These are phyloP conservation scores for Ornithoptera priamus DNA, from an alignment of 2,888 invertebrate species.

Conservation along the genomic window DNA sequence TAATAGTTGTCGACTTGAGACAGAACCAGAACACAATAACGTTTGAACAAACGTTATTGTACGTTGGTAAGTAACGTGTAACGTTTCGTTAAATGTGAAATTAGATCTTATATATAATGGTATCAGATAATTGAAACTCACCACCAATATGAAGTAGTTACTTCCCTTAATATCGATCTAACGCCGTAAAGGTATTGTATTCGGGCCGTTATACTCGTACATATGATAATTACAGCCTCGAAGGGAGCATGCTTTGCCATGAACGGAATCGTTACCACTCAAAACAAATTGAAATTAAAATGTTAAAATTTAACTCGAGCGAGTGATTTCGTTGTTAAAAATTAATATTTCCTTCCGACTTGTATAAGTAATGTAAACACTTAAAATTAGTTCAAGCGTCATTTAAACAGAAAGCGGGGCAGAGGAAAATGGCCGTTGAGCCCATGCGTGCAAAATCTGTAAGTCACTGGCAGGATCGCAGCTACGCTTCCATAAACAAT, in stretches of 20 bases:
- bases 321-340: too few species aligned
- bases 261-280: neutral
- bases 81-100: too few species aligned
- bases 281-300: neutral
- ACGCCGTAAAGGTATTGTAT: too few species aligned
- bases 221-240: neutral
- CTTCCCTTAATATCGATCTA: too few species aligned
- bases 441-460: constrained; percentile 58
- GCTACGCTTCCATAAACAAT: constrained; percentile 74
- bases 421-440: constrained; percentile 52
- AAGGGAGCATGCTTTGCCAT: neutral
- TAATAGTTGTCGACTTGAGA: too few species aligned
- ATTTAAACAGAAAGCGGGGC: constrained; percentile 50
- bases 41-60: too few species aligned
- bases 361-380: constrained; percentile 35
- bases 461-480: constrained; percentile 69
- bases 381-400: constrained; percentile 57
- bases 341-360: constrained; percentile 20
- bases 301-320: neutral
- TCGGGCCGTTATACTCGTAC: too few species aligned
- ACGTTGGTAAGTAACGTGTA: too few species aligned
- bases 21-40: too few species aligned
- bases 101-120: too few species aligned
- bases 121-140: too few species aligned
- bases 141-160: too few species aligned